Evolutionary conservation across 37 sponge, comb jelly and placozoan genomes (phyloP).

Genomic region (Dysidea cf. avara): DNA sequence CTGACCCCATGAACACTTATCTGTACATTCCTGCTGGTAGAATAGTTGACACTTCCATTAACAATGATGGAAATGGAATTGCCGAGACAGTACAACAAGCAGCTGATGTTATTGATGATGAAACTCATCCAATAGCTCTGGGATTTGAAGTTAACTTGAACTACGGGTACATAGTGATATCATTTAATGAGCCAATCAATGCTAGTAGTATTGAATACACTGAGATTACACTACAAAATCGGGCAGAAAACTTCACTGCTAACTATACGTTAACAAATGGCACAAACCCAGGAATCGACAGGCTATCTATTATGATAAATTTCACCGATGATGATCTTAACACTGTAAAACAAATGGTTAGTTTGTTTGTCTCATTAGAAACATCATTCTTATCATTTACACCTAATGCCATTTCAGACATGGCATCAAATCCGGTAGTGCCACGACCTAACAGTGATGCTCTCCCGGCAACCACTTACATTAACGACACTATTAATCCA

Average conservation of each 20-base stretch:
- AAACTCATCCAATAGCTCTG: conserved; percentile 53
- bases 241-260: conserved; percentile 31
- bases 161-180: conserved; percentile 42
- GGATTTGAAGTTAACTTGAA: conserved; percentile 64
- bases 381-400: conserved; percentile 59
- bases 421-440: conserved; percentile 63
- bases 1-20: conserved; percentile 43
- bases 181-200: conserved; percentile 82
- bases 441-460: conserved; percentile 28
- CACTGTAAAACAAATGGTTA: conserved; percentile 50
- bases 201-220: conserved; percentile 43
- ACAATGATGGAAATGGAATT: conserved; percentile 18
- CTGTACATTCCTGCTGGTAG: conserved; percentile 42
- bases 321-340: conserved; percentile 66
- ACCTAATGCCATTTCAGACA: conserved; percentile 49
- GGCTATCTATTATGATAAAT: conserved; percentile 54
- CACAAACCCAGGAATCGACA: conserved; percentile 33
- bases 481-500: conserved; percentile 63
- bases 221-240: conserved; percentile 60
- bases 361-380: conserved; percentile 48
- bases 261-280: conserved; percentile 68
- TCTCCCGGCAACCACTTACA: conserved; percentile 38
- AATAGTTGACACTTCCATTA: conserved; percentile 32
- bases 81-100: conserved; percentile 26
- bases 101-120: conserved; percentile 40